Evolutionary conservation across 2,888 invertebrate genomes (phyloP), one percentile per base, ranked within the genome.

Genomic region (Teinopalpus imperialis): DNA sequence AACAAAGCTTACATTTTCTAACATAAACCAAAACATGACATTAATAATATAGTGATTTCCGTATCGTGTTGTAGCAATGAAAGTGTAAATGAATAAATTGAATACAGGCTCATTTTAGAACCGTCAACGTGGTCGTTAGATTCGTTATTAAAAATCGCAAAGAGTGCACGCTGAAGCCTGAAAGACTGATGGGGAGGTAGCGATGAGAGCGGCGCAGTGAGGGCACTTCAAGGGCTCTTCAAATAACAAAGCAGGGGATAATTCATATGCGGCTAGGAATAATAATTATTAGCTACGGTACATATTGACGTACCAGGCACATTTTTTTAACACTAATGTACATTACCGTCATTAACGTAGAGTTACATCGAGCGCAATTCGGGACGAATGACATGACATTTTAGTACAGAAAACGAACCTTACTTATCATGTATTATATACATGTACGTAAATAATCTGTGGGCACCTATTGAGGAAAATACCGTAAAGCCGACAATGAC

Each of bases 141-240:
- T 49, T 51, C 51, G 52, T 57, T 59, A 58, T 58, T 61, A 57
- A 62, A 62, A 59, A 58, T 55, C 53, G 50, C 53, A 49, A 49
- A 54, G 51, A 53, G 53, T 32, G 52, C 45, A 48, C 35, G 39
- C 43, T 20, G 35, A 43, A 40, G 51, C 32, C 37, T 49, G 45
- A 51, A 50, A 23, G 14, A n/a, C n/a, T 12, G 23, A 14, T 8
- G 35, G 12, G 24, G 34, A 6, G 34, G 21, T 12, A 10, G 32
- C 10, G 23, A 23, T 14, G 14, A 4, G 23, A 35, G 32, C 14
- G 40, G 23, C n/a, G 8, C 32, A 16, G 27, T 9, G 45, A 39
- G 32, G 32, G 27, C 7, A 10, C 27, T 5, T 2, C 30, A 5
- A 36, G 30, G 16, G 18, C 29, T 18, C 29, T 40, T 40, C 34